Conservation (phyloP, 1,140 invertebrate genomes). For the Caenorhabditis elegans region DNA sequence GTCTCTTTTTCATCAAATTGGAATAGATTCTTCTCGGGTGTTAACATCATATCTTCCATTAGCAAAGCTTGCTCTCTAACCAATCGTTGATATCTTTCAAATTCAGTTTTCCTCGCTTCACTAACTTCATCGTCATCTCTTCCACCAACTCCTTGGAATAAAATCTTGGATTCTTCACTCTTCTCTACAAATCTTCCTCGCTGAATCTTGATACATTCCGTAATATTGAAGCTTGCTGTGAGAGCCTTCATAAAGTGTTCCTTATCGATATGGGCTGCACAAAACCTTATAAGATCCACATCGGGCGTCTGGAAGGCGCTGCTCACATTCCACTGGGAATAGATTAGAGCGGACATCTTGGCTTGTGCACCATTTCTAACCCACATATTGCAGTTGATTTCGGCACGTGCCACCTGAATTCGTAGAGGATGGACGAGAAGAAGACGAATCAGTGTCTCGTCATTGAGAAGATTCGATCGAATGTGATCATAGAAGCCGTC, state of each 20-base stretch:
- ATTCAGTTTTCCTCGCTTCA: neutral
- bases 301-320: conserved; percentile 97
- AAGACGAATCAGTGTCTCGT: neutral
- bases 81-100: neutral
- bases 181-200: conserved; percentile 6
- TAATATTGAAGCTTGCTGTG: neutral
- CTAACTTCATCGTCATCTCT: neutral
- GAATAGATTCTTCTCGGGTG: neutral
- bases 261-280: neutral
- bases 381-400: conserved; percentile 90
- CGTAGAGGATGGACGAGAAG: conserved; percentile 34
- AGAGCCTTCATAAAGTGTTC: neutral
- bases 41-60: neutral
- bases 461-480: neutral
- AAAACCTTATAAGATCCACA: conserved; percentile 75
- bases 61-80: neutral
- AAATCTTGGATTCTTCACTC: neutral
- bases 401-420: conserved; percentile 76
- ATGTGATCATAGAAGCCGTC: neutral
- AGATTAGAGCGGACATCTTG: conserved; percentile 96
- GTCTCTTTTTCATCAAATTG: neutral
- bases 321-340: conserved; percentile 96
- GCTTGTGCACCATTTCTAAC: conserved; percentile 94
- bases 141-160: neutral
- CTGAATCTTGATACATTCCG: conserved; percentile 26